Conservation (phyloP, 2,797 vertebrate species). For the Pseudopleuronectes americanus region DNA sequence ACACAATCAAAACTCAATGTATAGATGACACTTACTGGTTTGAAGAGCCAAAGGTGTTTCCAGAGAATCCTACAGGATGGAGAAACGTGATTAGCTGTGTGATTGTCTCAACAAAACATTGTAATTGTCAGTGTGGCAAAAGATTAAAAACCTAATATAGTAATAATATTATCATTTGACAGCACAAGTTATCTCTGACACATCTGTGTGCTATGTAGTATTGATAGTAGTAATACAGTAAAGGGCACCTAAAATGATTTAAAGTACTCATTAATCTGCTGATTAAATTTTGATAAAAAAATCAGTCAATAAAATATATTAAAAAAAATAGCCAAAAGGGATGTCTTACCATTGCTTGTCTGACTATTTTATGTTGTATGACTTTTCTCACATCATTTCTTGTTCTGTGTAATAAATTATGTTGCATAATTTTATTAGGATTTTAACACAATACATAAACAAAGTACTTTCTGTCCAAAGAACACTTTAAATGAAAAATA, state of each 20-base stretch:
- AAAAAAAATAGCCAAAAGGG: neutral
- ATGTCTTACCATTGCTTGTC: no score
- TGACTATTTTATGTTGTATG: neutral
- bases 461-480: neutral
- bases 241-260: no score
- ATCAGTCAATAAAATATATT: neutral
- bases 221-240: neutral
- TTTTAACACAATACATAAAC: neutral
- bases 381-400: neutral
- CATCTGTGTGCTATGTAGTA: neutral
- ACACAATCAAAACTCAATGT: conserved; percentile 7
- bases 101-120: neutral
- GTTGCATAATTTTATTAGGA: neutral
- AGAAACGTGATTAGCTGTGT: neutral
- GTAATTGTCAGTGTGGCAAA: neutral
- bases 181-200: no score
- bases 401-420: no score
- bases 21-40: conserved; percentile 88
- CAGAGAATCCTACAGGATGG: conserved; percentile 85
- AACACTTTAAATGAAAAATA: neutral
- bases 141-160: neutral
- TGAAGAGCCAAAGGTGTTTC: conserved; percentile 85
- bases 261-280: neutral
- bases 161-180: neutral
- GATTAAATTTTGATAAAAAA: neutral